Conservation (phyloP, 1,140 invertebrate genomes). For the Glomeris maerens region DNA sequence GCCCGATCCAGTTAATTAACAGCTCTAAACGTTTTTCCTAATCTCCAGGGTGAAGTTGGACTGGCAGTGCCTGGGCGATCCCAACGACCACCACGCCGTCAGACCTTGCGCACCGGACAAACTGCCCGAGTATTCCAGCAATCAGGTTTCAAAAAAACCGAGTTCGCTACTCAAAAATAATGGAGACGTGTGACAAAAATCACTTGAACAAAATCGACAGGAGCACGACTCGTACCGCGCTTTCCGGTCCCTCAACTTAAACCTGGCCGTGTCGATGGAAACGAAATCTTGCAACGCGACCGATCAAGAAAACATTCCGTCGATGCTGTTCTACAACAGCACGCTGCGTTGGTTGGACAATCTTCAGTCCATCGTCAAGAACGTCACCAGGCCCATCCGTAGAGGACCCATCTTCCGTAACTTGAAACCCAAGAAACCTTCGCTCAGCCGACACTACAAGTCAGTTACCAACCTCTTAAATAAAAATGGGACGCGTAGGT, state of each 20-base stretch:
- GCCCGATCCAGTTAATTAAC: background rate
- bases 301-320: slow-evolving; percentile 38
- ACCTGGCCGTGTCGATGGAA: slow-evolving; percentile 74
- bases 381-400: slow-evolving; percentile 81
- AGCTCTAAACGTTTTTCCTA: slow-evolving; percentile 7
- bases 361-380: slow-evolving; percentile 76
- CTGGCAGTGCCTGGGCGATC: slow-evolving; percentile 83
- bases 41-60: slow-evolving; percentile 53
- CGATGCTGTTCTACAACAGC: slow-evolving; percentile 74
- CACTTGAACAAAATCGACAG: too few relatives aligned
- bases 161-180: too few relatives aligned
- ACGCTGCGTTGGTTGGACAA: slow-evolving; percentile 88
- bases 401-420: slow-evolving; percentile 78
- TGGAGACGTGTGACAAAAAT: too few relatives aligned
- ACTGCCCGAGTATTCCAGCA: slow-evolving; percentile 90
- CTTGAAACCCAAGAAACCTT: slow-evolving; percentile 64
- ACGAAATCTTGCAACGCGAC: slow-evolving; percentile 48
- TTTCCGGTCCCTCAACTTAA: slow-evolving; percentile 86
- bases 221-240: slow-evolving; percentile 58
- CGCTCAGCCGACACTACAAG: slow-evolving; percentile 79
- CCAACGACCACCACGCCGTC: slow-evolving; percentile 90
- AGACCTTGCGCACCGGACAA: slow-evolving; percentile 93
- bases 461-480: too few relatives aligned
- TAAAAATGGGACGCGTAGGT: too few relatives aligned
- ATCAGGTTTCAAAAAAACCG: too few relatives aligned